phyloP scores from a whole-genome alignment of 2,113 vertebrate species.

The human (Homo sapiens) region GRCh38 chr12:24204501-24205000 shows the following conservation, averaged over 20 bases:
- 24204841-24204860: background rate
- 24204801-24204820: background rate
- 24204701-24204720: background rate
- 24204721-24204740: background rate
- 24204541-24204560: no score
- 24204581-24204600: no score
- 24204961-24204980: background rate
- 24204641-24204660: background rate
- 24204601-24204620: no score
- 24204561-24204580: no score
- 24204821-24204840: background rate
- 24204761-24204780: background rate
- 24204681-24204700: background rate
- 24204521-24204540: no score
- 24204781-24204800: background rate
- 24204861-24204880: background rate
- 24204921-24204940: background rate
- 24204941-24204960: background rate
- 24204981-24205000: background rate
- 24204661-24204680: background rate
- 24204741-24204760: background rate
- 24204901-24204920: background rate
- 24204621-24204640: no score
- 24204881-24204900: background rate
- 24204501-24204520: no score